Percentiles rank a stretch among this genome's conserved stretches.
phyloP scores from a whole-genome alignment of 2,888 invertebrate genomes.

The Cosmorhoe ocellata region DNA sequence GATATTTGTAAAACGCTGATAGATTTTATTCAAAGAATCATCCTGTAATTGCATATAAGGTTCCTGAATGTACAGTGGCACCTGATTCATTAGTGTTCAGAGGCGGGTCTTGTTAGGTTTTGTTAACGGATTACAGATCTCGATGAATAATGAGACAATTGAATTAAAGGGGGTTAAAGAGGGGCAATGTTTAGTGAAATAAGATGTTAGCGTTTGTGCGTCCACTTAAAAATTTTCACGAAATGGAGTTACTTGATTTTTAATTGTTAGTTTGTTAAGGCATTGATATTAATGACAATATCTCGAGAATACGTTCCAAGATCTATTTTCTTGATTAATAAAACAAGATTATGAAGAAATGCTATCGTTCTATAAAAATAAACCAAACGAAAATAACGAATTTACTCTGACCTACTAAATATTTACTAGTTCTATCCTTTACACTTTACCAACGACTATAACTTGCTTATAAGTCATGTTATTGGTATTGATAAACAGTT shows the following conservation, averaged over 20 bases:
- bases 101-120: slow-evolving; percentile 25
- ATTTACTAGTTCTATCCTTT: no score
- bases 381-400: no score
- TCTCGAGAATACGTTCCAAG: no score
- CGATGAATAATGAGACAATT: slow-evolving; percentile 32
- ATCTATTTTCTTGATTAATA: no score
- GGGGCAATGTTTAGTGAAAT: slow-evolving; percentile 1
- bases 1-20: no score
- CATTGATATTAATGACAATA: no score
- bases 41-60: background rate
- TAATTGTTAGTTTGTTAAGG: no score
- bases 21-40: background rate
- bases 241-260: no score
- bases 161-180: slow-evolving; percentile 20
- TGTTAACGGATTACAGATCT: slow-evolving; percentile 28
- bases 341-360: no score
- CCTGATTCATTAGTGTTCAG: slow-evolving; percentile 34
- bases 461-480: background rate
- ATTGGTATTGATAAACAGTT: slow-evolving; percentile 1
- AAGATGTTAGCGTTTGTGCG: background rate
- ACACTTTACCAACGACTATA: background rate
- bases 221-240: background rate
- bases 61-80: slow-evolving; percentile 14
- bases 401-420: no score
- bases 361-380: no score